phyloP scores from a whole-genome alignment of 2,797 vertebrate species.

The Diceros bicornis region DNA sequence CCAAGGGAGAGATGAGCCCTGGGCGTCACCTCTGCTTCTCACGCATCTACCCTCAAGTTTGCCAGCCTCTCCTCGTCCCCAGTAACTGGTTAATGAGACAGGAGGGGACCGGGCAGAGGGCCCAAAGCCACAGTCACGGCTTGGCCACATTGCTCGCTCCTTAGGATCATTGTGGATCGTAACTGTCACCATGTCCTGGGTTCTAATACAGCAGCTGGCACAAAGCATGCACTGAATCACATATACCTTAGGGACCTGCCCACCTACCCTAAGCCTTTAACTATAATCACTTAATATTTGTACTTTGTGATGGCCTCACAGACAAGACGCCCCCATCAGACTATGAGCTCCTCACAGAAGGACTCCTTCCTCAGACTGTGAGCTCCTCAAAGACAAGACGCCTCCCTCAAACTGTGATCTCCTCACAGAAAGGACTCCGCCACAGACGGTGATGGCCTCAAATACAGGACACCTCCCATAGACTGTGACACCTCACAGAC shows the following conservation, averaged over 20 bases:
- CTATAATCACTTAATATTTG: neutral
- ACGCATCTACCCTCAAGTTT: neutral
- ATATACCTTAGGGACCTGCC: neutral
- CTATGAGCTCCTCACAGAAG: neutral
- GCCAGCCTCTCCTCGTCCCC: neutral
- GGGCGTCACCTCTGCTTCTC: neutral
- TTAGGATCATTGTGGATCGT: neutral
- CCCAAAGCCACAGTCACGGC: rapidly evolving
- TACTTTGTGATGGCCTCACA: neutral
- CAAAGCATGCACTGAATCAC: neutral
- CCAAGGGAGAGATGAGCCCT: neutral
- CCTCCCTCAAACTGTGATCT: neutral
- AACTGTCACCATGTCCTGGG: no score
- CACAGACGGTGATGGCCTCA: no score
- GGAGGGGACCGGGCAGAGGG: neutral
- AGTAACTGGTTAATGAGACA: rapidly evolving
- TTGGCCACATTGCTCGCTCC: rapidly evolving
- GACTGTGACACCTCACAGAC: neutral
- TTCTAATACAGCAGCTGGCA: neutral
- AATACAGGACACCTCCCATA: no score
- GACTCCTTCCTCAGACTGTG: neutral
- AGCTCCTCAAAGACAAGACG: neutral
- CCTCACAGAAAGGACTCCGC: neutral
- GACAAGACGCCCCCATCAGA: rapidly evolving
- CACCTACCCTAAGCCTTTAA: neutral